Base-by-base conservation (phyloP, 1,140 invertebrate genomes). In the Drosophila eugracilis region DNA sequence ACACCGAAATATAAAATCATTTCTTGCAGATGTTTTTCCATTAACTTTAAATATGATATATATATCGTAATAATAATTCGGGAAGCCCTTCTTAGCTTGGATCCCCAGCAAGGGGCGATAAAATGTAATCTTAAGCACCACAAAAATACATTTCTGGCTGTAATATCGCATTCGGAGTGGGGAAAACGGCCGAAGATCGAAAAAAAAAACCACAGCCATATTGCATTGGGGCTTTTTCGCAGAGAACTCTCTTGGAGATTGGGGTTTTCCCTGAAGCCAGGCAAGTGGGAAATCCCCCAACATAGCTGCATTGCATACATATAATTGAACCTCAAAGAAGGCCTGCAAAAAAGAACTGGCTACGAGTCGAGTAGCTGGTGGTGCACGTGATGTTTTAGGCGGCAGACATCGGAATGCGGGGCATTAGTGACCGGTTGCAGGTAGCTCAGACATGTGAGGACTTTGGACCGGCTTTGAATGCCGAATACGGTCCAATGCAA, bases 401-500 rank as follows among this genome's bases (percentile, higher is more conserved):
- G 41, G 41, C 41, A 24, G n/a, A 21, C 19, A 9, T 26, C 4
- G 21, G n/a, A 7, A 2, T 4, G 21, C 0, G 4, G 14, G 42
- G 42, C 21, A 22, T 55, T 22, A 42, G 58, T 66, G 63, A 50
- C 60, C 24, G 48, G 36, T 9, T 53, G 63, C 69, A 73, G 47
- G 70, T 73, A 60, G 30, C 32, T 39, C 69, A 12, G 48, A 60
- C 69, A 7, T 32, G 28, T n/a, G 4, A 26, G 66, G 45, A 77
- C 81, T 88, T 86, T 85, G 77, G 67, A 80, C 77, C 36, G 45
- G 32, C 71, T 52, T 62, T 15, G 19, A 53, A 39, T 17, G 32
- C 54, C 30, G 58, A 76, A 62, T 86, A 58, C 74, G 47, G 63
- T 72, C 75, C 55, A 75, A 50, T 77, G 59, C 48, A 78, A 53